Base-by-base conservation (phyloP, 2,888 invertebrate species). In the Agrilus biguttatus region DNA sequence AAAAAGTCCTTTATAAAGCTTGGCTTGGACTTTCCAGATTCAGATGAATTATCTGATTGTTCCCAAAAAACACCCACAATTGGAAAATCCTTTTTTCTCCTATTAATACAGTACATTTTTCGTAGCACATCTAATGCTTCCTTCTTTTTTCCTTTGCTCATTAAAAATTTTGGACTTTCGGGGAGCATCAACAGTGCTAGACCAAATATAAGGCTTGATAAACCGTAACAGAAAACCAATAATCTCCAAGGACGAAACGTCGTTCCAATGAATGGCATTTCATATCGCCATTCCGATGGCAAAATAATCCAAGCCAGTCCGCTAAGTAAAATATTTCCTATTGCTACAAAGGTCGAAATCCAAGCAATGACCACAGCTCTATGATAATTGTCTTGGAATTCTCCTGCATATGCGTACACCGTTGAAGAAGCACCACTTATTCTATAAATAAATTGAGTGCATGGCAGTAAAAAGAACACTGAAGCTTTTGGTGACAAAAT, bases 381-480 rank as follows among this genome's bases (percentile, higher is more conserved):
- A 36, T 65, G 62, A 38, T 55, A 59, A 34, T 62, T 56, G 21
- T 67, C 65, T 48, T 72, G 72, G 50, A 72, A 72, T 55, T 73
- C 73, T 8, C 73, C 71, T 13, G 69, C 58, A 51, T 69, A 73
- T 2, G 71, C 70, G 49, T 71, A 73, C 3, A 71, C 59, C 8
- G 70, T 66, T 1, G 71, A 68, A 7, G 72, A 69, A 8, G 71
- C 65, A 12, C 70, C 72, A 14, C 64, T 62, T 44, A 66, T 57
- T 36, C 67, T 67, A 47, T 39, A 55, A 53, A 33, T 3, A 13
- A 40, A 39, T 39, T 21, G 2, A 6, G 13, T 14, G 17, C 17
- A 17, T 17, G 17, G 4, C 17, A 17, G 17, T 17, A 17, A 17
- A 17, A 17, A 17, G 17, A 17, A 17, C 17, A 4, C 17, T 40